These are phyloP conservation scores for Ophioninae sp. DNA, from an alignment of 2,888 invertebrate species.

Conservation along the genomic window DNA sequence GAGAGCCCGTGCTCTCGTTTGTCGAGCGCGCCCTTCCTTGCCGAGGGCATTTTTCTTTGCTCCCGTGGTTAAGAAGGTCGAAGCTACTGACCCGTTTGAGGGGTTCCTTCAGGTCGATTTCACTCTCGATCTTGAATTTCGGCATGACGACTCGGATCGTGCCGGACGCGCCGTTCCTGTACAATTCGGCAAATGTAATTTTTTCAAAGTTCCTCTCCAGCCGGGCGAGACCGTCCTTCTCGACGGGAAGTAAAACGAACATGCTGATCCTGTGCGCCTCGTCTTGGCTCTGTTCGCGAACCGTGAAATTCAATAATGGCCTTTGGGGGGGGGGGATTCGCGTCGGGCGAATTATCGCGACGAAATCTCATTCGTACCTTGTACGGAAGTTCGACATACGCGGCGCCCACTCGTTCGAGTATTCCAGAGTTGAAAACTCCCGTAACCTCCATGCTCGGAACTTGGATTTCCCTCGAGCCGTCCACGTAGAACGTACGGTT, in stretches of 20 bases:
- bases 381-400: slow-evolving; percentile 88
- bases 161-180: background rate
- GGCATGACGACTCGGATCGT: slow-evolving; percentile 21
- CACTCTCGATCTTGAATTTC: slow-evolving; percentile 43
- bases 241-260: slow-evolving; percentile 49
- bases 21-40: background rate
- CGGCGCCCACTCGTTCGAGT: slow-evolving; percentile 82
- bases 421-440: slow-evolving; percentile 82
- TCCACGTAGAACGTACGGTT: slow-evolving; percentile 85
- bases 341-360: background rate
- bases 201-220: slow-evolving; percentile 38
- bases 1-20: background rate
- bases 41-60: background rate
- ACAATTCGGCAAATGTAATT: slow-evolving; percentile 14
- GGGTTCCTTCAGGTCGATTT: slow-evolving; percentile 6
- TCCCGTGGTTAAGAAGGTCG: background rate
- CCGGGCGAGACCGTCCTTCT: slow-evolving; percentile 4
- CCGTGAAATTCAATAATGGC: background rate
- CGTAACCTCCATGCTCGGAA: slow-evolving; percentile 88
- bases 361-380: slow-evolving; percentile 72
- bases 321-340: no score
- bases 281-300: slow-evolving; percentile 6
- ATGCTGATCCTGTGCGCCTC: slow-evolving; percentile 28
- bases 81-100: slow-evolving; percentile 25
- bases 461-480: slow-evolving; percentile 82